Evolutionary conservation across 2,797 vertebrate species (phyloP), one percentile per base, ranked within the genome.

Genomic region (Coranthus polyacanthus): DNA sequence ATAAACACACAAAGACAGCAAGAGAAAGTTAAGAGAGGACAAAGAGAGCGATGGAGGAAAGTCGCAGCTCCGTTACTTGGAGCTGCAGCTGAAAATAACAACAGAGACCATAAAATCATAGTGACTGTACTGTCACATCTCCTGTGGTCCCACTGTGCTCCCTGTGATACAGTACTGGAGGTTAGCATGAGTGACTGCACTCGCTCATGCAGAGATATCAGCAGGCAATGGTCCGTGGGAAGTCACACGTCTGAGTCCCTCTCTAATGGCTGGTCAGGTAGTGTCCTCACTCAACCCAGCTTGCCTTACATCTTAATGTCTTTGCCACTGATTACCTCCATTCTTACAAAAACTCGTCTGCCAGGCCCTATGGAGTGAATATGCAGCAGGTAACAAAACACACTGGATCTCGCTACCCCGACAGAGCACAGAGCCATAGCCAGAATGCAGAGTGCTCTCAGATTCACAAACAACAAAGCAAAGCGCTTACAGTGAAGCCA

Each of bases 401-500:
- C 57, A 58, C 64, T 26, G 61, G 47, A 41, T 57, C 21, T 1
- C 29, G 44, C 47, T 53, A 56, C 47, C 47, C 49, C 39, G 39
- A 60, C 41, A n/a, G 11, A 0, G 9, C 37, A 16, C 52, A 13
- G 18, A 71, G 66, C 38, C 32, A 32, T 1, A 4, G 51, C 38
- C 50, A 5, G 5, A 20, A 29, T 15, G 11, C 38, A 45, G 38
- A 74, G 49, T 11, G 21, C 73, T 81, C 76, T 67, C 65, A 68
- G 50, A 73, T 81, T 68, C 43, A 69, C 73, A 68, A 73, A 78
- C 81, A 87, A 65, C 77, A 81, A 68, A 71, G 55, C 62, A 70
- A 79, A 83, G 75, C 72, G 61, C 80, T 81, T 66, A 78, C 45
- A 84, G 75, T 68, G 77, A 85, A 88, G 76, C 82, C 73, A 78